These are phyloP conservation scores for Pristionchus fissidentatus DNA, from an alignment of 2,888 invertebrate genomes.

Conservation along the genomic window DNA sequence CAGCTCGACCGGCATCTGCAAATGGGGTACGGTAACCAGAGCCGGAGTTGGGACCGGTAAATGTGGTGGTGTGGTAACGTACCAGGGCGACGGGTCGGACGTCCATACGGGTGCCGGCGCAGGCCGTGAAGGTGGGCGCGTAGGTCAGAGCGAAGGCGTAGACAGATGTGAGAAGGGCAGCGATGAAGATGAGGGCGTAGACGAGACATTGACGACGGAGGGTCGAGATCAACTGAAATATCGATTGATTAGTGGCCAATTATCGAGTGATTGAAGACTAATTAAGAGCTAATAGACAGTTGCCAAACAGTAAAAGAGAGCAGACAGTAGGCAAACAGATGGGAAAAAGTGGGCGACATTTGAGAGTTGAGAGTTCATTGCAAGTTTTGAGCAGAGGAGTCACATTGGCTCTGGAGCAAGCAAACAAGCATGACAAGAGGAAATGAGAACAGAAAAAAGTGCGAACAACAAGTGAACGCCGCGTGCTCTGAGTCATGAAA, in stretches of 20 bases:
- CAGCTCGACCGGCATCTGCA: background rate
- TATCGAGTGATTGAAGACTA: too few relatives aligned
- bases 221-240: background rate
- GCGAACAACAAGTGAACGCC: background rate
- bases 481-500: slow-evolving; percentile 9
- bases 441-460: background rate
- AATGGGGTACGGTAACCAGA: background rate
- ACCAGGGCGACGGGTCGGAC: slow-evolving; percentile 25
- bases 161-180: background rate
- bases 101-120: slow-evolving; percentile 6
- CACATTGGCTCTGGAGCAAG: background rate
- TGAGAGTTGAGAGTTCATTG: too few relatives aligned
- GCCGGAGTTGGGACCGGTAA: background rate
- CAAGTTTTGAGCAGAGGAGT: too few relatives aligned
- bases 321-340: too few relatives aligned
- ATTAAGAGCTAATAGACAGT: background rate
- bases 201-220: background rate
- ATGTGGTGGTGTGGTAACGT: background rate
- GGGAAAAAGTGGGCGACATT: too few relatives aligned
- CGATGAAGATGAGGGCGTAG: background rate
- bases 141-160: slow-evolving; percentile 6
- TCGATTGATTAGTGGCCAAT: background rate
- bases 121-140: background rate
- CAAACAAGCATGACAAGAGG: background rate
- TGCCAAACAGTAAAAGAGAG: background rate